These are phyloP conservation scores for Drosophila borborema DNA, from an alignment of 2,888 invertebrate species.

Conservation along the genomic window DNA sequence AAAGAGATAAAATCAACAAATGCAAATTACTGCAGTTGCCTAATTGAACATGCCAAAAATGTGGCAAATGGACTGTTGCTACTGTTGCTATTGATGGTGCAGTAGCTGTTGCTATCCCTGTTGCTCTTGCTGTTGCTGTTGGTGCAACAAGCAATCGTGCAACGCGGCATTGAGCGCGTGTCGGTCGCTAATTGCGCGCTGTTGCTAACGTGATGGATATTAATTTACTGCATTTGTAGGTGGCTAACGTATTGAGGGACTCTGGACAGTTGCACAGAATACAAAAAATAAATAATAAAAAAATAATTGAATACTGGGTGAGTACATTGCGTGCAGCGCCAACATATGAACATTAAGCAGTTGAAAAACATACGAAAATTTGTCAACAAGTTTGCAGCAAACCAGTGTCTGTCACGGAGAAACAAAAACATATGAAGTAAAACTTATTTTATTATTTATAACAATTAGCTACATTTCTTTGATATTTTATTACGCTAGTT, in stretches of 20 bases:
- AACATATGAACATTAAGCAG: constrained; percentile 13
- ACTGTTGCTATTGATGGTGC: background rate
- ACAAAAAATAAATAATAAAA: constrained; percentile 16
- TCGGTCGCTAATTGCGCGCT: constrained; percentile 21
- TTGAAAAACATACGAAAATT: background rate
- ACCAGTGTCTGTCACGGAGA: background rate
- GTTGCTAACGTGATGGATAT: constrained; percentile 13
- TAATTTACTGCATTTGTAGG: constrained; percentile 8
- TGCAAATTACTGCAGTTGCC: constrained; percentile 34
- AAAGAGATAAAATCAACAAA: constrained; percentile 31
- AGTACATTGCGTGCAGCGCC: constrained; percentile 15
- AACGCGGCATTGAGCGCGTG: constrained; percentile 5
- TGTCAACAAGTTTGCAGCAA: constrained; percentile 11
- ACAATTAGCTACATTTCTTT: constrained; percentile 6
- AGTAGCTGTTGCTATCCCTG: background rate
- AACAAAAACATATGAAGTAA: background rate
- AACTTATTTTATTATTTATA: background rate
- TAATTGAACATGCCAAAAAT: constrained; percentile 33
- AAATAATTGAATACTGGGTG: constrained; percentile 39
- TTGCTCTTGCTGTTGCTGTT: background rate
- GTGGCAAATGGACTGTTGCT: constrained; percentile 33
- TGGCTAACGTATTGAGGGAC: constrained; percentile 9
- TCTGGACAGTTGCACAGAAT: constrained; percentile 7
- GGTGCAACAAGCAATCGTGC: constrained; percentile 16
- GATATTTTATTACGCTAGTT: constrained; percentile 4